These are phyloP conservation scores for Coracias cyanogaster DNA, from an alignment of 2,797 vertebrate species.

Conservation along the genomic window DNA sequence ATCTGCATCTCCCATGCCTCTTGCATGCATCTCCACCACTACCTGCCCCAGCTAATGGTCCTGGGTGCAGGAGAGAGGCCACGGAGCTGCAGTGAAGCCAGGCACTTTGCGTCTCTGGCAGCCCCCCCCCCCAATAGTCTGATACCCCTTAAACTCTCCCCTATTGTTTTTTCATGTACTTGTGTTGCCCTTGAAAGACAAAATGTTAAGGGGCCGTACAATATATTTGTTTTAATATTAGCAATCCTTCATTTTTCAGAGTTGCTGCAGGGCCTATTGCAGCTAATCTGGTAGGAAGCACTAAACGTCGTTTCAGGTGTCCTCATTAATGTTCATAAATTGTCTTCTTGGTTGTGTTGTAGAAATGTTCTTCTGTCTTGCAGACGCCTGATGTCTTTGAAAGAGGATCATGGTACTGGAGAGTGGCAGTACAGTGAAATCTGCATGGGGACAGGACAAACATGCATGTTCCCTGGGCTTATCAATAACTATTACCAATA, in stretches of 20 bases:
- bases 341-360: background rate
- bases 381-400: slow-evolving; percentile 93
- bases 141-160: background rate
- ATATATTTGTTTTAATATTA: background rate
- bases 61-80: background rate
- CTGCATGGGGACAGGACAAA: slow-evolving; percentile 93
- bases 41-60: background rate
- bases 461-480: slow-evolving; percentile 91
- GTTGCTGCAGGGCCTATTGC: background rate
- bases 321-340: background rate
- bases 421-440: slow-evolving; percentile 91
- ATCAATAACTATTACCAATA: slow-evolving; percentile 95
- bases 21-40: fast-evolving
- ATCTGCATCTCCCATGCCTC: background rate
- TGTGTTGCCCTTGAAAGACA: background rate
- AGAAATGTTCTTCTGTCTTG: background rate
- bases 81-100: background rate
- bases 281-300: background rate
- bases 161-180: background rate
- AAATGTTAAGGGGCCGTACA: background rate
- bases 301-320: background rate
- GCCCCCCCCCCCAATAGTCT: fast-evolving
- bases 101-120: background rate
- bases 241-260: background rate
- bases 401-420: slow-evolving; percentile 81